These are phyloP conservation scores for Mallotus villosus DNA, from an alignment of 2,797 vertebrate genomes.

Conservation along the genomic window DNA sequence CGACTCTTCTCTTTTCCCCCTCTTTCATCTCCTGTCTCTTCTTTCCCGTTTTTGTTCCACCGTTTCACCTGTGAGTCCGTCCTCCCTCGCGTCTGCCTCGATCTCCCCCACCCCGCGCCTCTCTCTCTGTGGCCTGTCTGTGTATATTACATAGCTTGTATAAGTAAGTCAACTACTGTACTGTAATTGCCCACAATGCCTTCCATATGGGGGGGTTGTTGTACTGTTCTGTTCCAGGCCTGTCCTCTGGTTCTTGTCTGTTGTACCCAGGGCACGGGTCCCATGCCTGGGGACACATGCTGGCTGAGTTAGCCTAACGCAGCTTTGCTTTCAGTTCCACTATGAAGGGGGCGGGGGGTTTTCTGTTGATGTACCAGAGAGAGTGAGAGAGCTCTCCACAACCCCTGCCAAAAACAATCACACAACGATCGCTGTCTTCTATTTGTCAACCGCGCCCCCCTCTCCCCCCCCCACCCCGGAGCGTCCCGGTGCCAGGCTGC, in stretches of 20 bases:
- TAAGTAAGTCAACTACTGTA: conserved; percentile 70
- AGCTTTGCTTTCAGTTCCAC: conserved; percentile 19
- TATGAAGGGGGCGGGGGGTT: background rate
- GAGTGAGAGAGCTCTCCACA: background rate
- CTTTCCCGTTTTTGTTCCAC: conserved; percentile 16
- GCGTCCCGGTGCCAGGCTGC: no score
- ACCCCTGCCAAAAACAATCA: background rate
- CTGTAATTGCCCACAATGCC: conserved; percentile 63
- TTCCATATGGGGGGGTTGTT: conserved; percentile 60
- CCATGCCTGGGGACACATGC: conserved; percentile 24
- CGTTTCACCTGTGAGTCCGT: conserved; percentile 45
- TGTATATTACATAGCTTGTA: conserved; percentile 61
- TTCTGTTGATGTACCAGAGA: no score
- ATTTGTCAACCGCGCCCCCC: background rate
- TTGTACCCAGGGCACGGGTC: background rate
- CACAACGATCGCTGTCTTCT: no score
- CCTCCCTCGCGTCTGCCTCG: conserved; percentile 10
- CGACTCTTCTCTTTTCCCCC: background rate
- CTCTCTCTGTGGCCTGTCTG: conserved; percentile 44
- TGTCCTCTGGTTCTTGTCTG: conserved; percentile 34
- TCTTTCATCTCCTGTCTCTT: background rate
- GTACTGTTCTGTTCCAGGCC: conserved; percentile 30
- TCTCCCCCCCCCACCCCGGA: no score
- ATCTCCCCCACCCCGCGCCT: conserved; percentile 16
- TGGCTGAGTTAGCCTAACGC: conserved; percentile 15